phyloP scores from a whole-genome alignment of 2,113 vertebrate genomes.

The Malurus cyaneus region DNA sequence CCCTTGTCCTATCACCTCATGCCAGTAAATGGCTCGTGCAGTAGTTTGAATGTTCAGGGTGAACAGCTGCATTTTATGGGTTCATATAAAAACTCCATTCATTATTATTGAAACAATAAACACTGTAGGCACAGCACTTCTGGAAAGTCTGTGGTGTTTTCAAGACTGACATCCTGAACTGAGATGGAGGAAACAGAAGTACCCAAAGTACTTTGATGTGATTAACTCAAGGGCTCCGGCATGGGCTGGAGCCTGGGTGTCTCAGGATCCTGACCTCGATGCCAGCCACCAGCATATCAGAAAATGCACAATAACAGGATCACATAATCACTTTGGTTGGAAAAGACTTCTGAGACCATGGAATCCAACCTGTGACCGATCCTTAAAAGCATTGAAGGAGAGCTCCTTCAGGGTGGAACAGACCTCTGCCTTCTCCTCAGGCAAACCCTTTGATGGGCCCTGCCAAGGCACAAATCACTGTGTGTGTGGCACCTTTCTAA shows the following conservation, averaged over 20 bases:
- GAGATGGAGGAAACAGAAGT: background rate
- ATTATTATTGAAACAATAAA: background rate
- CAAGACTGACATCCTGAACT: background rate
- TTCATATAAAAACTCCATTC: background rate
- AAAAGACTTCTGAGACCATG: background rate
- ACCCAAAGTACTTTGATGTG: background rate
- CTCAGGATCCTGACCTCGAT: rapidly evolving
- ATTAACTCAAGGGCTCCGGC: background rate
- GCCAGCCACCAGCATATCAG: background rate
- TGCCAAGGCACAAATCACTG: background rate
- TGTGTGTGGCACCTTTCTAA: background rate
- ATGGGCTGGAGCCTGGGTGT: background rate
- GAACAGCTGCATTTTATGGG: background rate
- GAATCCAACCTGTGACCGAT: rapidly evolving
- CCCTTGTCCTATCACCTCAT: background rate
- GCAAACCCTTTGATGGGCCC: background rate
- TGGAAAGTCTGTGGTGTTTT: background rate
- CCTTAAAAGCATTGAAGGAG: background rate
- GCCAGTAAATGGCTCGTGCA: background rate
- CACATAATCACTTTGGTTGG: background rate
- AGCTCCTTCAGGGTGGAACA: background rate
- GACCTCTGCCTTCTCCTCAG: background rate
- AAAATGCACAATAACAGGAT: background rate
- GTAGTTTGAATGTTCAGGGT: background rate
- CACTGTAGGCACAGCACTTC: background rate